Percentiles rank a stretch among this genome's conserved stretches.
These are phyloP conservation scores for Athetis lepigone DNA, from an alignment of 2,888 invertebrate genomes.

Conservation along the genomic window DNA sequence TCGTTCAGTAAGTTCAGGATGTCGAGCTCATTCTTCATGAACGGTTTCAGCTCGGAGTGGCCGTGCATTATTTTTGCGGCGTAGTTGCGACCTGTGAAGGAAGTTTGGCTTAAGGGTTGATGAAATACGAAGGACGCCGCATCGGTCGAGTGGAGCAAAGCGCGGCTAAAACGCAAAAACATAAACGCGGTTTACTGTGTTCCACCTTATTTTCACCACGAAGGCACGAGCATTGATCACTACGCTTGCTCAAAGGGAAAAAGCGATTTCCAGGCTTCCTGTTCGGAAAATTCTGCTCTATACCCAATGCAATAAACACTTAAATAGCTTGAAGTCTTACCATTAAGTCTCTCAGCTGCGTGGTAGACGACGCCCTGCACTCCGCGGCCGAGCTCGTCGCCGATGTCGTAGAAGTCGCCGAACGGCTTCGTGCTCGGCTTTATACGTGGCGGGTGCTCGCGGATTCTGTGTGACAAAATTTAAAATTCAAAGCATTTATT, in stretches of 20 bases:
- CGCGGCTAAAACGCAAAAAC: too few relatives aligned
- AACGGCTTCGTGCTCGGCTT: slow-evolving; percentile 93
- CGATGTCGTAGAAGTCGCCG: slow-evolving; percentile 96
- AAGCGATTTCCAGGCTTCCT: too few relatives aligned
- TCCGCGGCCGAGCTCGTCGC: slow-evolving; percentile 97
- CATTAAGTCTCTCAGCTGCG: slow-evolving; percentile 95
- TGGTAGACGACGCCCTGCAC: slow-evolving; percentile 97
- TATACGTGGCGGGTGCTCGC: slow-evolving; percentile 91
- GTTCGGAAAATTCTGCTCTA: too few relatives aligned
- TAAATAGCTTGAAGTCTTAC: slow-evolving; percentile 67
- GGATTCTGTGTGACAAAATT: slow-evolving; percentile 81
- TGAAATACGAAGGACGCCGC: too few relatives aligned
- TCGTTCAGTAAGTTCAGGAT: slow-evolving; percentile 97
- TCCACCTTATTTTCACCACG: too few relatives aligned
- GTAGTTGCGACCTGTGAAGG: slow-evolving; percentile 93
- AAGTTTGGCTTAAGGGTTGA: too few relatives aligned
- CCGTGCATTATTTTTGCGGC: slow-evolving; percentile 98
- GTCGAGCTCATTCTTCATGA: slow-evolving; percentile 97
- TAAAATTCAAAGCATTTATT: too few relatives aligned
- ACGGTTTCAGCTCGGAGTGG: slow-evolving; percentile 93
- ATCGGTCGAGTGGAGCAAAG: too few relatives aligned
- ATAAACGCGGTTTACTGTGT: too few relatives aligned
- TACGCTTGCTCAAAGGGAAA: too few relatives aligned
- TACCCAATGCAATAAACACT: too few relatives aligned
- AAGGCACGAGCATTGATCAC: too few relatives aligned